phyloP scores from a whole-genome alignment of 2,797 vertebrate species.

The Anableps anableps region DNA sequence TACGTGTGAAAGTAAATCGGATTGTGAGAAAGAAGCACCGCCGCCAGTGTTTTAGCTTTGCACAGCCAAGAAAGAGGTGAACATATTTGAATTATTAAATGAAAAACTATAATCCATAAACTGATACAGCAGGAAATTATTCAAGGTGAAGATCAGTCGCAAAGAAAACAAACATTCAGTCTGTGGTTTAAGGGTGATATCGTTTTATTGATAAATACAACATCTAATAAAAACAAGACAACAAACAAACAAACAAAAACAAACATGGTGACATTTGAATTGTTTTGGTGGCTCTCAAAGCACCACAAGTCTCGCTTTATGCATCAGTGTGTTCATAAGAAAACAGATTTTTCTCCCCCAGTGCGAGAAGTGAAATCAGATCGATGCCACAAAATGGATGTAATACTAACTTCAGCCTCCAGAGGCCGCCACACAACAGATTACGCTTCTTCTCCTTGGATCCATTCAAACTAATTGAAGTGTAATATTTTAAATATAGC shows the following conservation, averaged over 20 bases:
- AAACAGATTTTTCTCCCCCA: not conserved
- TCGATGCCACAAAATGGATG: not conserved
- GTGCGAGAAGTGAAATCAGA: not conserved
- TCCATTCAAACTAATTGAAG: not conserved
- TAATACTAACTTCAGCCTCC: not conserved
- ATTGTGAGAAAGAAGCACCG: no score
- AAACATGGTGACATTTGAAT: not conserved
- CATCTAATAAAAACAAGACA: not conserved
- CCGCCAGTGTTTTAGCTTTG: no score
- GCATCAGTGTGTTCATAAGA: not conserved
- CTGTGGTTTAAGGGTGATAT: not conserved
- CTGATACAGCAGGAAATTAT: not conserved
- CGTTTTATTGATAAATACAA: slow-evolving; percentile 40
- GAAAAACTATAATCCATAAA: no score
- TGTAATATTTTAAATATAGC: not conserved
- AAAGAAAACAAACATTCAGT: not conserved
- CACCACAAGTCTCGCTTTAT: not conserved
- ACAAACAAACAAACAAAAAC: not conserved
- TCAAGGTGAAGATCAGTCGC: not conserved
- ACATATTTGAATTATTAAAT: not conserved
- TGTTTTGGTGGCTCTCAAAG: not conserved
- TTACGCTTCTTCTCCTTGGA: not conserved
- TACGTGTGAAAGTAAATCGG: not conserved
- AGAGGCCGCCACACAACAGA: not conserved
- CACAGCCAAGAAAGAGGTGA: not conserved